Evolutionary conservation across 2,888 invertebrate genomes (phyloP), one percentile per base, ranked within the genome.

Genomic region (Leptopilina myrica): DNA sequence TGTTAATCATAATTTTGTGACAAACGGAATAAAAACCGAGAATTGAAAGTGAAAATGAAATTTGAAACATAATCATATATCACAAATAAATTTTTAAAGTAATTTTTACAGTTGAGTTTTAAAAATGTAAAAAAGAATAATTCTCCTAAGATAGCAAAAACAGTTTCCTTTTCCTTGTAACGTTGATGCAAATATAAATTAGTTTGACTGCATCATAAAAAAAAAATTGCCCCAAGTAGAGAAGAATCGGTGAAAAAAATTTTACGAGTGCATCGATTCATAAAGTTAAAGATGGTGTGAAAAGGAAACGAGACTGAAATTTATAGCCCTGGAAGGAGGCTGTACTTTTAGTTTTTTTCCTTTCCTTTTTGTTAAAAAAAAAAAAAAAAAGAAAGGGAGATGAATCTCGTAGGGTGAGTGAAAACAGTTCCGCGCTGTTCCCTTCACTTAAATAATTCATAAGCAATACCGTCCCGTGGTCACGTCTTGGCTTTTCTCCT

Each of bases 371-470:
- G 3, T 33, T 33, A 4, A 33, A 33, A 33, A n/a, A 73, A 73
- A 56, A 4, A 33, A 33, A 33, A n/a, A 73, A 73, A 56, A 56
- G 56, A 73, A 56, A 56, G 56, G 53, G 73, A 73, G 73, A 73
- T 73, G 56, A 73, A 73, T 73, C 73, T 73, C 53, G 33, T 64
- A 78, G 79, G 77, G 78, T 81, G 80, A 79, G 80, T 83, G 82
- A 81, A 84, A 83, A 84, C 84, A 82, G 80, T 12, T 49, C 78
- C 69, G 78, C 69, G 78, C 64, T 80, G 76, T 82, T 81, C 78
- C 80, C 82, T 78, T 78, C 82, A 84, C 84, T 89, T 90, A 90
- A 91, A 91, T 91, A 90, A 91, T 91, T 91, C 90, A 91, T 91
- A 91, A 91, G 91, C 89, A 89, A 89, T 88, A 89, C 88, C 85